Base-by-base conservation (phyloP, 2,797 vertebrate genomes). In the Enteromius fasciolatus region DNA sequence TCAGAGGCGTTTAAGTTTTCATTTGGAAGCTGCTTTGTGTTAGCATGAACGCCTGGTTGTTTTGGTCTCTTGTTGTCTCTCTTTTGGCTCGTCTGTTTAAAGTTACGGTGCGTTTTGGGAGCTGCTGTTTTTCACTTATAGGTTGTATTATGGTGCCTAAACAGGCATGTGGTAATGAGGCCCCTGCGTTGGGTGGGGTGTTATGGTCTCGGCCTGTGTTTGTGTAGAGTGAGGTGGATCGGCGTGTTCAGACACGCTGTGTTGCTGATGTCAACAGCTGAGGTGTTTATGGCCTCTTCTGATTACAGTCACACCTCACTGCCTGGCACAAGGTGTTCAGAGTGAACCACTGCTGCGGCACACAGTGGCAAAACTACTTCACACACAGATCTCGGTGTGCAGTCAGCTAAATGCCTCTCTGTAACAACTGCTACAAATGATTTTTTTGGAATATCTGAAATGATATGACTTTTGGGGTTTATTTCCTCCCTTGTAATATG, bases 191-290 rank as follows among this genome's bases (percentile, higher is more conserved):
- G 76, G 83, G 67, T 50, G 76, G 69, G 39, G 54, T 86, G 72
- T 86, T 84, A 31, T 84, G 76, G 82, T 66, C 57, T 67, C 12
- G 7, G 66, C 66, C 57, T 10, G n/a, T 87, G 82, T 84, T 86
- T 82, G 77, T 78, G 80, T 87, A 77, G 61, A 28, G 72, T 78
- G 54, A 72, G 73, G 77, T n/a, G 59, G 39, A 54, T 74, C 39
- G 69, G 82, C 84, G 41, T 83, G 81, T 80, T 86, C 67, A 85
- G 76, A 84, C 87, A 80, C 15, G 79, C 69, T 80, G 82, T 28
- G 64, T 61, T 85, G 82, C 85, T 87, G 82, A 86, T 85, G 72
- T 85, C 72, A 82, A 83, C 87, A 68, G 59, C 57, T 59, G 41
- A 69, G 76, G 75, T 84, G 84, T 87, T 87, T 86, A 80, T 77